Conservation (phyloP, 2,797 vertebrate species). For the Poecilia wingei region DNA sequence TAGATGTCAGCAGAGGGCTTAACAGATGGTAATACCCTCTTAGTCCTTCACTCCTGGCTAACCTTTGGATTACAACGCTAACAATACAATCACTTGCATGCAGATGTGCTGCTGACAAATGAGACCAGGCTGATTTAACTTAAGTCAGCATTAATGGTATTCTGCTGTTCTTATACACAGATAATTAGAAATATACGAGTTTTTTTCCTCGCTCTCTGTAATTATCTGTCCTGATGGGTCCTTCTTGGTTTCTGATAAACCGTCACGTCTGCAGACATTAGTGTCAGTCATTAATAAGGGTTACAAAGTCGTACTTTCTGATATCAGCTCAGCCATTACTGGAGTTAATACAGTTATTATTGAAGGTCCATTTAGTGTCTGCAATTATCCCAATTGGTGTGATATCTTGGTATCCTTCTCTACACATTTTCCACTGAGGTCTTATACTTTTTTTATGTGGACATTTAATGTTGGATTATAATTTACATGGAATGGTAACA, state of each 20-base stretch:
- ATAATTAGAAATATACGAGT: neutral
- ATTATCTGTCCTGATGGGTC: neutral
- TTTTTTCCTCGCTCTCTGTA: neutral
- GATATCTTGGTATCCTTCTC: neutral
- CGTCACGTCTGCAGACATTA: constrained; percentile 4
- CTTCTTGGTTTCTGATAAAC: constrained; percentile 8
- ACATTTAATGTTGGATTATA: neutral
- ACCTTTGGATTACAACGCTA: constrained; percentile 53
- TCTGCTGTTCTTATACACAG: neutral
- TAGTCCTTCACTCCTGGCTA: constrained; percentile 57
- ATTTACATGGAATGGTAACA: neutral
- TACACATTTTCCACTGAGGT: neutral
- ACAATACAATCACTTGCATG: constrained; percentile 16
- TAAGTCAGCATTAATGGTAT: constrained; percentile 1
- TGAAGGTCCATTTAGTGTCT: neutral
- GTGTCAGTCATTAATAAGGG: constrained; percentile 9
- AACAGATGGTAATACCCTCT: constrained; percentile 73
- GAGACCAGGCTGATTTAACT: constrained; percentile 11
- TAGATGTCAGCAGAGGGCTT: constrained; percentile 61
- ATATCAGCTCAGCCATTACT: constrained; percentile 4
- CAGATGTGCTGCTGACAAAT: constrained; percentile 22
- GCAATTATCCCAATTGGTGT: neutral
- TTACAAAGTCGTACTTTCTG: constrained; percentile 3
- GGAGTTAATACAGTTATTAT: neutral
- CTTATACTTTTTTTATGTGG: neutral